phyloP scores from a whole-genome alignment of 2,113 vertebrate genomes.

The Dromas ardeola region DNA sequence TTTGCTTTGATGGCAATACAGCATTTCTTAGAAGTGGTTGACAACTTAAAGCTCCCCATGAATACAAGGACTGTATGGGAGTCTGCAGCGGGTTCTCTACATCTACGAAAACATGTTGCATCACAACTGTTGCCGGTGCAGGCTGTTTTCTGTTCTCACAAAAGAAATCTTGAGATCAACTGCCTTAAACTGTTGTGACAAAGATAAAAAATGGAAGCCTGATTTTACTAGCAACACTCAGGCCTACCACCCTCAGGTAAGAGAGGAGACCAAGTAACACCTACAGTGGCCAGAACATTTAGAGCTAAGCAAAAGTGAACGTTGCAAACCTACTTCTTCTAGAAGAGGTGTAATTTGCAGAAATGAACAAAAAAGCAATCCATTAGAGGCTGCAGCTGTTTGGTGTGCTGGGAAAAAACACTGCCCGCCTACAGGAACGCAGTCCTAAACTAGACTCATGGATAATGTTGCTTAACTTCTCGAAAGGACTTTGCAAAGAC shows the following conservation, averaged over 20 bases:
- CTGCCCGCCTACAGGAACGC: background rate
- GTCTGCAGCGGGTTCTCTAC: background rate
- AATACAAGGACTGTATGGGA: background rate
- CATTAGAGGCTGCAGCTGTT: background rate
- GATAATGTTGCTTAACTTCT: background rate
- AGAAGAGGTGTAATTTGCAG: fast-evolving
- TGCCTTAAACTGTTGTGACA: background rate
- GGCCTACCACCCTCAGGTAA: background rate
- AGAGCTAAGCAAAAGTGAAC: background rate
- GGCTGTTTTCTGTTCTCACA: background rate
- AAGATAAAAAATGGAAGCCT: background rate
- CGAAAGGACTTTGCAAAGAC: background rate
- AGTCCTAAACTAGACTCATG: background rate
- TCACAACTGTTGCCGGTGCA: background rate
- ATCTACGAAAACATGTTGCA: background rate
- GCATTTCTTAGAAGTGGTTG: background rate
- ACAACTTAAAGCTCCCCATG: background rate
- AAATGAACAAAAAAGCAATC: background rate
- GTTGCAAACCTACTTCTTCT: background rate
- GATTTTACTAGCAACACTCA: background rate
- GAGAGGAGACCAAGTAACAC: background rate
- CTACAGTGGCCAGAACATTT: background rate
- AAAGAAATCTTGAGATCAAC: background rate
- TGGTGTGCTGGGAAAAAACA: background rate
- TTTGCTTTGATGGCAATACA: background rate